These are phyloP conservation scores for Parthenolecanium corni DNA, from an alignment of 2,888 invertebrate species.

Conservation along the genomic window DNA sequence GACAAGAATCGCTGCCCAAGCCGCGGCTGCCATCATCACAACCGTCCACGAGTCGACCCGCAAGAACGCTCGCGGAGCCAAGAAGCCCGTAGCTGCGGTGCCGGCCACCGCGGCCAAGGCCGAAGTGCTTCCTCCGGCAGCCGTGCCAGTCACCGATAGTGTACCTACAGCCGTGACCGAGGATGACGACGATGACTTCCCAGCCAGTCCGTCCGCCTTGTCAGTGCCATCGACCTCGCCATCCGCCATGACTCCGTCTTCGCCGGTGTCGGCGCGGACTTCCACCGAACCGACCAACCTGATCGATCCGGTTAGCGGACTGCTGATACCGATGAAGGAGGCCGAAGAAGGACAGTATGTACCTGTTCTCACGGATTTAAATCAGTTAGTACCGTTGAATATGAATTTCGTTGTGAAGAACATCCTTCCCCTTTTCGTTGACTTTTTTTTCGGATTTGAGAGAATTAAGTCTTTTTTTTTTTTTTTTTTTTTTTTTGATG, in stretches of 20 bases:
- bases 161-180: not conserved
- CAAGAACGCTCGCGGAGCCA: slow-evolving; percentile 6
- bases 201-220: not conserved
- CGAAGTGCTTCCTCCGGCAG: not conserved
- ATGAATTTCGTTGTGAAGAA: slow-evolving; percentile 24
- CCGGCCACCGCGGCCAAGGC: not conserved
- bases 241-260: not conserved
- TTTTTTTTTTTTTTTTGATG: not conserved
- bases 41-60: slow-evolving; percentile 31
- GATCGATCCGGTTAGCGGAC: slow-evolving; percentile 63
- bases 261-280: slow-evolving; percentile 29
- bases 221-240: not conserved
- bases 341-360: slow-evolving; percentile 58
- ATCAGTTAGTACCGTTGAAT: slow-evolving; percentile 29
- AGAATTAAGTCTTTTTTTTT: not conserved
- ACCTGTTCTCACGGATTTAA: slow-evolving; percentile 40
- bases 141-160: not conserved
- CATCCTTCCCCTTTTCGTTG: not conserved
- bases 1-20: slow-evolving; percentile 17
- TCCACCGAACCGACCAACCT: slow-evolving; percentile 42
- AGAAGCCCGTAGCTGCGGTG: not conserved
- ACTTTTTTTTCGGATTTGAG: not conserved
- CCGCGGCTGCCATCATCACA: slow-evolving; percentile 34
- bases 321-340: slow-evolving; percentile 56
- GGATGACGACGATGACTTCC: slow-evolving; percentile 7